Conservation (phyloP, 2,888 invertebrate species). For the Melanchra persicariae region DNA sequence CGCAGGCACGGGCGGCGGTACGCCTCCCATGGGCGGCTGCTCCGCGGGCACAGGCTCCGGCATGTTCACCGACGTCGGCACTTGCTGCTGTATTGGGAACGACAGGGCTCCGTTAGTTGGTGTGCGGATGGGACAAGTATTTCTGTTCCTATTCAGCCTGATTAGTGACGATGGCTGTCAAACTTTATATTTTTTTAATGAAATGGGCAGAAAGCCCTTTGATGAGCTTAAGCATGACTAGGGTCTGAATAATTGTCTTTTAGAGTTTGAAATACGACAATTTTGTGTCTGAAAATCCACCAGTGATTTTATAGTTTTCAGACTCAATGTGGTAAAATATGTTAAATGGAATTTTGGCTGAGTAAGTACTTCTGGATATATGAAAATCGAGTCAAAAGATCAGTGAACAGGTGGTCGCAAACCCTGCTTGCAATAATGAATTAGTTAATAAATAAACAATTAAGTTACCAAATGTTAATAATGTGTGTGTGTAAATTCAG, state of each 20-base stretch:
- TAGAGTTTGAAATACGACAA: no score
- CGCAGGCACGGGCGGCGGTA: slow-evolving; percentile 74
- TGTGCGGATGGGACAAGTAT: background rate
- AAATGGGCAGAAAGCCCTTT: slow-evolving; percentile 1
- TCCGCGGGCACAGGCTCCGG: slow-evolving; percentile 52
- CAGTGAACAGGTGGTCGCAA: background rate
- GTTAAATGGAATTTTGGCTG: no score
- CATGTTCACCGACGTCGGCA: slow-evolving; percentile 47
- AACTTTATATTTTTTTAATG: background rate
- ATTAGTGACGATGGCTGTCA: background rate
- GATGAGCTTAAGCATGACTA: background rate
- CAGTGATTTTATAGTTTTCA: background rate
- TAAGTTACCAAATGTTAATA: slow-evolving; percentile 20
- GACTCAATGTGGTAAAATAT: background rate
- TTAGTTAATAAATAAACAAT: background rate
- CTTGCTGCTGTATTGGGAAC: slow-evolving; percentile 49
- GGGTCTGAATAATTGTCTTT: background rate
- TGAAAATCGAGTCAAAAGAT: slow-evolving; percentile 1
- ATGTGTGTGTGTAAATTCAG: slow-evolving; percentile 49
- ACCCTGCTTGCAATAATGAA: background rate
- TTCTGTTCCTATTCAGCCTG: slow-evolving; percentile 18
- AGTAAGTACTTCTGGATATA: no score
- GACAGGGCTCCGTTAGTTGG: slow-evolving; percentile 12
- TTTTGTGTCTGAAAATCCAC: background rate
- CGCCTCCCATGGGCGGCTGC: slow-evolving; percentile 63